Base-by-base conservation (phyloP, 1,140 invertebrate genomes). In the Hyles vespertilio region DNA sequence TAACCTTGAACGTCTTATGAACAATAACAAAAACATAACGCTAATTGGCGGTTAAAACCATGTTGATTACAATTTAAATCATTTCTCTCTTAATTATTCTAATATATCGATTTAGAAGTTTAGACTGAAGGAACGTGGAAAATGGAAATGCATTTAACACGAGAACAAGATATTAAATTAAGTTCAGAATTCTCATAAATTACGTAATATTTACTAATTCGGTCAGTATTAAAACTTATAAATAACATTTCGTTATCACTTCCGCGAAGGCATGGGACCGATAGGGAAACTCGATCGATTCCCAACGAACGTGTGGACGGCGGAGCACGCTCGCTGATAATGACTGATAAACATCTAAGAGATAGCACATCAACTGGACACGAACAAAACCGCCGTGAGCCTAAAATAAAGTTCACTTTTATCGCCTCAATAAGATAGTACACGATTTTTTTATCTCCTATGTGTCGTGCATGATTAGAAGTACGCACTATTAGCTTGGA, bases 321-420 rank as follows among this genome's bases (percentile, higher is more conserved):
- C 59, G 61, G 61, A 67, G 72, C 84, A 84, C 81, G 84, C 69
- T 70, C 68, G 52, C 58, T 70, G 78, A 86, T 82, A 80, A 68
- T 55, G 36, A 55, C 32, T 77, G 84, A 87, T 87, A 81, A 76
- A 56, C 60, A 84, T 84, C 79, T 76, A 59, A 51, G 50, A 78
- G 81, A 84, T 84, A 87, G 58, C 70, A 65, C 66, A 72, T 57
- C 61, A 48, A 69, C 61, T 70, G 65, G 63, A 68, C 70, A 59
- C 61, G 56, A 60, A 58, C 54, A 58, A 63, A 65, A 51, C 56
- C 51, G 64, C 58, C 63, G 67, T 76, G 68, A 73, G 70, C 68
- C 69, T 60, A 69, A 73, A 53, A 71, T 47, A 61, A 58, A 70
- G 69, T 67, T 44, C 51, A 58, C 61, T 59, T 60, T 69, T 75